Evolutionary conservation across 2,113 vertebrate species (phyloP), one percentile per base, ranked within the genome.

Genomic region (Gallinago jamesoni): DNA sequence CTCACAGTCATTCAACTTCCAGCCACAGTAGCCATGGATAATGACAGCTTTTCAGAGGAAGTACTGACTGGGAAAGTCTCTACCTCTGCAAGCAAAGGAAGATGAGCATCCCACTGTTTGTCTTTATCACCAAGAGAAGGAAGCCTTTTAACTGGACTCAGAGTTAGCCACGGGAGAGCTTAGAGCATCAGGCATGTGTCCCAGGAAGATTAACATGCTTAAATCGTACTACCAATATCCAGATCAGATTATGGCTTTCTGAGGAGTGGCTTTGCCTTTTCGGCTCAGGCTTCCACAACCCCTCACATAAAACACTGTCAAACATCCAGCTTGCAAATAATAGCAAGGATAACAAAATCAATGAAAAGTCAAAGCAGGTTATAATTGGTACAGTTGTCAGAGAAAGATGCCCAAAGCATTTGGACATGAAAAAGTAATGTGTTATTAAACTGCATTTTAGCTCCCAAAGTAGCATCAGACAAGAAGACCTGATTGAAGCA

Each of bases 181-280:
- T 50, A 50, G 45, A 55, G 7, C 35, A 21, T 4, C 35, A 78
- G 10, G 5, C 10, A 17, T 2, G 35, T 41, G 23, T 23, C 27
- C 81, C 30, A 59, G 53, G 59, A 68, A 35, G 20, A 56, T 2
- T 25, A 72, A 45, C 1, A 7, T 39, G 20, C 23, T 28, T 27
- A 31, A 31, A 35, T 14, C 0, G 0, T 28, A 24, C 2, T 3
- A 33, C 3, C 13, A 53, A 27, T 59, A 84, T 17, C 15, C n/a
- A 48, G 2, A 52, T 43, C 7, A 69, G 11, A 35, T 6, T 48
- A 8, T 35, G 16, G 9, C 18, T 85, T 90, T 84, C 31, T 55
- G 39, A 73, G 30, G 6, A 9, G 30, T n/a, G 6, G 14, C 73
- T 57, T 84, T 41, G 6, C 3, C 18, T 77, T 57, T 68, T 77